Evolutionary conservation across 2,888 invertebrate genomes (phyloP), one percentile per base, ranked within the genome.

Genomic region (Macrophya alboannulata): DNA sequence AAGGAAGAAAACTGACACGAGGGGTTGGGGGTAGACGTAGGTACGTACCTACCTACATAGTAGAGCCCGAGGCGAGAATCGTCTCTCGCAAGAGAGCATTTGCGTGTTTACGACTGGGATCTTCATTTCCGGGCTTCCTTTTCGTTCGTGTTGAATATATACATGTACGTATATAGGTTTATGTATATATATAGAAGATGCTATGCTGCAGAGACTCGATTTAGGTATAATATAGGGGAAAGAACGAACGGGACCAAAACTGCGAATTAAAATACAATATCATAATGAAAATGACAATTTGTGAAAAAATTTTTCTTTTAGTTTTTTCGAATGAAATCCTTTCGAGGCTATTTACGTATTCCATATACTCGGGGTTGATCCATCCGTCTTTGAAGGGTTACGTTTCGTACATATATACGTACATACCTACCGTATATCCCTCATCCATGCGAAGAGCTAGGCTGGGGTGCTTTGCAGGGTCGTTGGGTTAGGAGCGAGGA

Each of bases 61-160:
- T 37, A 68, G 5, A 25, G 68, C 68, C 68, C 4, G 31, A 68
- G 68, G 68, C 68, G 68, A 37, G 68, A 68, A 68, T 68, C 68
- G 68, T 68, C 68, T 68, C 68, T 68, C 68, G 68, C 68, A 68
- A 37, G 68, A 68, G 68, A 68, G 68, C 68, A 68, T 68, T 68
- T 68, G 68, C 68, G 68, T 68, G 68, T 68, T 68, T 68, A 68
- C 68, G 68, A 68, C 68, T 68, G 31, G 68, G 68, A 68, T 68
- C 68, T 68, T 68, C 68, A 68, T 68, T 68, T 68, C 68, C 68
- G 68, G 21, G 12, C 68, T 25, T 9, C 25, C 21, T 62, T 62
- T 62, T 62, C 25, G 12, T 21, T 62, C 25, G 12, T 55, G 55
- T 62, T 25, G 25, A 25, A 62, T 55, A n/a, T n/a, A 55, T 55